A percentile compares a stretch with the other conserved stretches of the same genome.
These are phyloP conservation scores for Amphipyra berbera DNA, from an alignment of 2,888 invertebrate species.

Conservation along the genomic window DNA sequence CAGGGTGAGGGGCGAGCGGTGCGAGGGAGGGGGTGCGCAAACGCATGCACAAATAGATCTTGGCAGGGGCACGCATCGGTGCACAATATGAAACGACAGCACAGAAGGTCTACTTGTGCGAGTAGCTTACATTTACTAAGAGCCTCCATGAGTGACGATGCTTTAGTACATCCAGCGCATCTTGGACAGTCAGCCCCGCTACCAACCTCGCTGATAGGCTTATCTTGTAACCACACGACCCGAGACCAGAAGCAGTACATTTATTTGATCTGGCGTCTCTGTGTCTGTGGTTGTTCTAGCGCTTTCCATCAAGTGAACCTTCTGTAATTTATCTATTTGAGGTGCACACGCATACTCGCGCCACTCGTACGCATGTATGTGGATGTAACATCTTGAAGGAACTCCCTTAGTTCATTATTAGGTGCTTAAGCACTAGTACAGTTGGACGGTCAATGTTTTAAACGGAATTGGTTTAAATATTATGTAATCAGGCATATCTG, in stretches of 20 bases:
- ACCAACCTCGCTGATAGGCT: too few relatives aligned
- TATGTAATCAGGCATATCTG: too few relatives aligned
- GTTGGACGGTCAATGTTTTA: not conserved
- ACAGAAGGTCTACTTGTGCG: slow-evolving; percentile 23
- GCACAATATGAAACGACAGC: not conserved
- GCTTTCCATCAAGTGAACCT: not conserved
- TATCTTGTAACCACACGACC: too few relatives aligned
- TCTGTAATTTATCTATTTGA: slow-evolving; percentile 2
- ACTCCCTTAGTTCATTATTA: slow-evolving; percentile 25
- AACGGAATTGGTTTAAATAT: too few relatives aligned
- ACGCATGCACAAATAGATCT: slow-evolving; percentile 69
- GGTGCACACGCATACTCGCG: slow-evolving; percentile 13
- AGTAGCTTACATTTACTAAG: too few relatives aligned
- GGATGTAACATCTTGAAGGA: slow-evolving; percentile 22
- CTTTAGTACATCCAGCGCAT: too few relatives aligned
- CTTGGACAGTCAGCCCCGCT: too few relatives aligned
- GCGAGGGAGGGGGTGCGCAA: slow-evolving; percentile 33
- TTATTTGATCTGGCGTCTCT: too few relatives aligned
- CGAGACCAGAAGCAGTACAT: too few relatives aligned
- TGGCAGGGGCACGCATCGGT: slow-evolving; percentile 64
- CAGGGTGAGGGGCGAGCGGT: not conserved
- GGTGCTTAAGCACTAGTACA: slow-evolving; percentile 13
- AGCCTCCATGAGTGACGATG: too few relatives aligned
- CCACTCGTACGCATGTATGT: slow-evolving; percentile 33
- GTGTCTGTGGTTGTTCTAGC: too few relatives aligned